Evolutionary conservation across 2,113 vertebrate genomes (phyloP).

Genomic region (Jacana jacana): DNA sequence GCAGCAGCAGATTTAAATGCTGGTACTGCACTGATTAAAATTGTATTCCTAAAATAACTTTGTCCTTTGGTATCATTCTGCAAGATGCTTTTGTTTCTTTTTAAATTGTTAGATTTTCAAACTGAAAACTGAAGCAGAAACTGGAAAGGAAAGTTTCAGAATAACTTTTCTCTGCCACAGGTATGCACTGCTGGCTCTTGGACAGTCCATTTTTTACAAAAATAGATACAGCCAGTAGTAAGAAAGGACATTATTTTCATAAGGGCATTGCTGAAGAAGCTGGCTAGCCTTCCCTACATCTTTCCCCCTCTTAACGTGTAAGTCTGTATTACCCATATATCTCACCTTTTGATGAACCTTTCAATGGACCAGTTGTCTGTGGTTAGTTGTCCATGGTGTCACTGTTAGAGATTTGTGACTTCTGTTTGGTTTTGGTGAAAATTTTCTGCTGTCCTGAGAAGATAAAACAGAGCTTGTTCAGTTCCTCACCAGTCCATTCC

Average conservation of each 20-base stretch:
- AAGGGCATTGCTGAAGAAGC: not conserved
- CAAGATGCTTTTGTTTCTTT: slow-evolving; percentile 22
- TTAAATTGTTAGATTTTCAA: slow-evolving; percentile 15
- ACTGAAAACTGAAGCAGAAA: slow-evolving; percentile 22
- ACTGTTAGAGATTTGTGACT: not conserved
- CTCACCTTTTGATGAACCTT: not conserved
- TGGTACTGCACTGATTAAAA: slow-evolving; percentile 53
- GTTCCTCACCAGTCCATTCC: not conserved
- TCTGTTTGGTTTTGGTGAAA: not conserved
- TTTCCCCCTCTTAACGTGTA: not conserved
- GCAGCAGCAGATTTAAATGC: slow-evolving; percentile 36
- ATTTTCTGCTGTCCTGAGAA: not conserved
- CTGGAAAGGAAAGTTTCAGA: not conserved
- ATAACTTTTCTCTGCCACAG: not conserved
- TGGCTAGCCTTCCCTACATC: not conserved
- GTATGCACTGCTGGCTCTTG: not conserved
- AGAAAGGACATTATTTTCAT: not conserved
- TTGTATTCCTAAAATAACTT: slow-evolving; percentile 51
- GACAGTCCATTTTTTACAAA: not conserved
- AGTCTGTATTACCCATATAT: not conserved
- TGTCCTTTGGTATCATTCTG: slow-evolving; percentile 33
- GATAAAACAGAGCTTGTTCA: rapidly evolving
- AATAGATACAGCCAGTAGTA: not conserved
- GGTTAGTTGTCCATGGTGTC: not conserved
- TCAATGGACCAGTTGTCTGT: not conserved